Evolutionary conservation across 2,797 vertebrate genomes (phyloP), one percentile per base, ranked within the genome.

Genomic region (Yasuhikotakia modesta): DNA sequence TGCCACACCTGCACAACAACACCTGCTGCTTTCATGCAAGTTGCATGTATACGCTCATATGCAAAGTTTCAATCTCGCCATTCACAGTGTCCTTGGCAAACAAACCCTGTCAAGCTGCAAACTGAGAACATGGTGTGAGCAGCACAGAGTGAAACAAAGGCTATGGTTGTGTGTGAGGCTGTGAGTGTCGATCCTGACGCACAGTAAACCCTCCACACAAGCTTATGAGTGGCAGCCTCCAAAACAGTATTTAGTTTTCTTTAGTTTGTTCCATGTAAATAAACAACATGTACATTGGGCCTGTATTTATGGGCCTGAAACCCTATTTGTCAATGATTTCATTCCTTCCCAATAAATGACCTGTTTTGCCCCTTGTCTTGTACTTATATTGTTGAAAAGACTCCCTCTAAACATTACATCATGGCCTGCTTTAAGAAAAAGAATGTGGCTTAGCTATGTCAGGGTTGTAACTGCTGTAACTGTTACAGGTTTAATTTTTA

Each of bases 261-360:
- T 89, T 87, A 74, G 69, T 65, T 86, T 89, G 86, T 88, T 60
- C 82, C 85, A 81, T 86, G 73, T 79, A 86, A 85, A 88, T 88
- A 85, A 50, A 45, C 90, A 89, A 88, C 84, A 86, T 88, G 81
- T 75, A 86, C 86, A 72, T 71, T 52, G 32, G 84, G 76, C 87
- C 87, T 74, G 79, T 83, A 72, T 78, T 70, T 78, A 78, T 64
- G 27, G 27, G 27, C 27, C 48, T 64, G 32, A 89, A 87, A 86
- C 87, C 89, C 87, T 86, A 84, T 21, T n/a, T 32, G 83, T 79
- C 67, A 81, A 81, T 92, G 90, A 91, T 89, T 86, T 92, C 88
- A 91, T 82, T 84, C 83, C 84, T 84, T 79, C 83, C 78, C 79
- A 84, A 82, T 85, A 85, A 32, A 14, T 82, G 86, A 79, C 80